Evolutionary conservation across 30 jellyfish, hydroid and myxozoan genomes (phyloP).

Genomic region (Catostylus mosaicus): DNA sequence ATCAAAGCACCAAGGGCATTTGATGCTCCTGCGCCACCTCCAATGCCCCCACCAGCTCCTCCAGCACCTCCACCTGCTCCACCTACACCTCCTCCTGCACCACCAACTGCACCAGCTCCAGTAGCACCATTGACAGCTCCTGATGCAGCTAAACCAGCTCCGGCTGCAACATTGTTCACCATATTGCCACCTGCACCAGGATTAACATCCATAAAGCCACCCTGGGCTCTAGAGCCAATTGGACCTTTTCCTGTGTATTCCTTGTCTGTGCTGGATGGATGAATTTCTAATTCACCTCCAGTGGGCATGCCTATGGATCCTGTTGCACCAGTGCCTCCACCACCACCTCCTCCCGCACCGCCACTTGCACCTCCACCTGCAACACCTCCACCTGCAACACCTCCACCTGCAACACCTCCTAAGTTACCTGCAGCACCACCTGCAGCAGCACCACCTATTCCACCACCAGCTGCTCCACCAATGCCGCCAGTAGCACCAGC

Average conservation of each 20-base stretch:
- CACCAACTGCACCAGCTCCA: slow-evolving; percentile 66
- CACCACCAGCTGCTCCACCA: slow-evolving; percentile 29
- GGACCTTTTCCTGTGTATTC: slow-evolving; percentile 98
- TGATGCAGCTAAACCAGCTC: slow-evolving; percentile 68
- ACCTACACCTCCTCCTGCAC: slow-evolving; percentile 43
- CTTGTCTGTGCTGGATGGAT: slow-evolving; percentile 64
- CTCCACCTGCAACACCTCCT: slow-evolving; percentile 42
- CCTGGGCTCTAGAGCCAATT: slow-evolving; percentile 87
- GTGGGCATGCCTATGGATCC: slow-evolving; percentile 75
- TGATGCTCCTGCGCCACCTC: slow-evolving; percentile 48
- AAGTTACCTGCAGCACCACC: slow-evolving; percentile 50
- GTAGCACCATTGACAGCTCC: slow-evolving; percentile 42
- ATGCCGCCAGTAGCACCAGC: slow-evolving; percentile 32
- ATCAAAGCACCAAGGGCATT: not conserved
- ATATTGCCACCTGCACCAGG: slow-evolving; percentile 61
- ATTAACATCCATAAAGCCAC: slow-evolving; percentile 77
- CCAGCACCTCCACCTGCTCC: slow-evolving; percentile 39
- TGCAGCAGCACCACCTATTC: slow-evolving; percentile 6
- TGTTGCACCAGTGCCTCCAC: slow-evolving; percentile 55
- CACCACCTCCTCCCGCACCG: slow-evolving; percentile 62
- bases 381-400: slow-evolving; percentile 42
- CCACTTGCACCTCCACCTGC: slow-evolving; percentile 57
- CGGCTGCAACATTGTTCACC: slow-evolving; percentile 56
- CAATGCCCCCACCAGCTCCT: slow-evolving; percentile 50
- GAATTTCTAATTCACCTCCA: slow-evolving; percentile 82